Base-by-base conservation (phyloP, 2,113 vertebrate genomes). In the Mystacornis crossleyi region DNA sequence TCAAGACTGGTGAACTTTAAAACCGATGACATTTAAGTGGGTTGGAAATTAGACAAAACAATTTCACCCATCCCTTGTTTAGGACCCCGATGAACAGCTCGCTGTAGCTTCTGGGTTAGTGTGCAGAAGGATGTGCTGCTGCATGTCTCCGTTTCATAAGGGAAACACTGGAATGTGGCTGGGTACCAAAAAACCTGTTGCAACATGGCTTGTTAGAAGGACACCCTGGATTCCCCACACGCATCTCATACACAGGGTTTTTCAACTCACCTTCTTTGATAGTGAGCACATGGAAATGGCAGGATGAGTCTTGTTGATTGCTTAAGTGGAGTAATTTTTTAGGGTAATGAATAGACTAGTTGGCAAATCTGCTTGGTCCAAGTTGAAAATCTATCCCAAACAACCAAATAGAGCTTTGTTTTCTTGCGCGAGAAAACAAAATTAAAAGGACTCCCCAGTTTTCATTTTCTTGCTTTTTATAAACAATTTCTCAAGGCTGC, bases 21-120 rank as follows among this genome's bases (percentile, higher is more conserved):
- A 95, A 96, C 89, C 69, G 87, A 69, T 77, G 88, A 73, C 57
- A 94, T 73, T 91, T 72, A 91, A 96, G 93, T 90, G 86, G 89
- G 90, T 80, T 96, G 93, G 94, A 96, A 97, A 95, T 89, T 47
- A 96, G 90, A 93, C 93, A 90, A 93, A 96, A 90, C 97, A 96
- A 92, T 92, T 97, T 93, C 81, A 92, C 93, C 88, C 84, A 84
- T 69, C 53, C 74, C 84, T 91, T 90, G n/a, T 93, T 92, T 91
- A 90, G 78, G 71, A 95, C 83, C 78, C 89, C 90, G 90, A 75
- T 12, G 64, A 96, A 88, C 83, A 90, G 83, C 88, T 81, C 70
- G 43, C 55, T 91, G 77, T 81, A 92, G 85, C 78, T 96, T 74
- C 86, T 10, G 20, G 57, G 77, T 69, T 92, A 38, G 47, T 43